Evolutionary conservation across 2,888 invertebrate genomes (phyloP).

Genomic region (Crepidodera aurea): DNA sequence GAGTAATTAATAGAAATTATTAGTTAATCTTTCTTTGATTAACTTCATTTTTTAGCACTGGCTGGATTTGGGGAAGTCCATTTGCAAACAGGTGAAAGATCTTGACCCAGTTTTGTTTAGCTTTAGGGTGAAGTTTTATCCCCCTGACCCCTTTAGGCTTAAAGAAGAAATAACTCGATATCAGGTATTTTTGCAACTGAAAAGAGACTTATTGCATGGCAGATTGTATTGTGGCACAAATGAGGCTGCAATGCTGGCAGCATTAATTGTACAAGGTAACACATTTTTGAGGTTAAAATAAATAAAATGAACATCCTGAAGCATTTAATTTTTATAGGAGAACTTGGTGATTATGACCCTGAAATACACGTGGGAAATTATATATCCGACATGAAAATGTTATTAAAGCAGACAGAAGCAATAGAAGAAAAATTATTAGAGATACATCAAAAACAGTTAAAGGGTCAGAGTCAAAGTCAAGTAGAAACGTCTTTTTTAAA

Average conservation of each 20-base stretch:
- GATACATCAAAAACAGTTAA: conserved; percentile 85
- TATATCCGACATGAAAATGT: conserved; percentile 88
- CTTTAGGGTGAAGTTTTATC: conserved; percentile 97
- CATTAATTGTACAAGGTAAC: conserved; percentile 92
- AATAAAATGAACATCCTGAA: no score
- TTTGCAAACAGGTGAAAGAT: conserved; percentile 93
- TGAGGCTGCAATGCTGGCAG: conserved; percentile 89
- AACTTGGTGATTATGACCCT: conserved; percentile 93
- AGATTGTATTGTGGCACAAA: conserved; percentile 90
- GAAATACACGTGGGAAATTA: conserved; percentile 89
- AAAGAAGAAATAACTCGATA: conserved; percentile 95
- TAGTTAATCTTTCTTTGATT: neutral
- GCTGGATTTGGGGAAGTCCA: conserved; percentile 90
- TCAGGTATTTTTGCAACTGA: conserved; percentile 92
- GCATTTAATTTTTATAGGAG: conserved; percentile 82
- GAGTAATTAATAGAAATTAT: conserved; percentile 66
- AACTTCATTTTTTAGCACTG: conserved; percentile 78
- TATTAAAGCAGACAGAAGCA: conserved; percentile 90
- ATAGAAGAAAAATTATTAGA: conserved; percentile 95
- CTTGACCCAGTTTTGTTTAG: conserved; percentile 91
- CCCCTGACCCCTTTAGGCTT: conserved; percentile 90
- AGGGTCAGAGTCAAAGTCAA: conserved; percentile 85
- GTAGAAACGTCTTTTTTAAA: conserved; percentile 91
- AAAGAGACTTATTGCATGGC: conserved; percentile 94
- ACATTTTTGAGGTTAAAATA: no score